Evolutionary conservation across 1,140 invertebrate species (phyloP), one percentile per base, ranked within the genome.

Genomic region (Philaenus spumarius): DNA sequence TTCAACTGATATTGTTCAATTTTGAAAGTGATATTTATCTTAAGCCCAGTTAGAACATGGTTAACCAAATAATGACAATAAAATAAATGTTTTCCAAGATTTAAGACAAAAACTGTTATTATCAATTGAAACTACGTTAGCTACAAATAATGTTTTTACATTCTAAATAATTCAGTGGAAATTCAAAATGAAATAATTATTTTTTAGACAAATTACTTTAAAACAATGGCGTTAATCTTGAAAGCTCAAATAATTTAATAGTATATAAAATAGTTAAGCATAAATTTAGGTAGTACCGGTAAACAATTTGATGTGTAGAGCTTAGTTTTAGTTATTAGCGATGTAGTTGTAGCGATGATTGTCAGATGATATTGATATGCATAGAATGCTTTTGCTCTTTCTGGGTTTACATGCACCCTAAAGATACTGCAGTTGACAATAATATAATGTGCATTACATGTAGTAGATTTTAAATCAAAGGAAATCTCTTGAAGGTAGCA

Each of bases 221-320:
- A 14, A 39, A 53, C 30, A 39, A 53, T 30, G 23, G 6, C 22
- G 20, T 37, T 53, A 37, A 53, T 22, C 22, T 37, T 26, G 22
- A 37, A 53, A 53, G 50, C 50, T 53, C 50, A 53, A 53, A 37
- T 53, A 53, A 37, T 14, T 37, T 35, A 53, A 35, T 30, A 37
- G 35, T 37, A 53, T 35, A 37, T 39, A 37, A 20, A 47, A 14
- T 47, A 23, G 50, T n/a, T 53, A 35, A 14, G 35, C 22, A 53
- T 51, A 53, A 37, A 17, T 17, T 30, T 26, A 17, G 23, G 17
- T 14, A 30, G 30, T 50, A 19, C 12, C 11, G 22, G 14, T 23
- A 19, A 47, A 19, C 26, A 30, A n/a, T 50, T n/a, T n/a, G n/a
- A 53, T 53, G 37, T 53, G 37, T 53, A 53, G 30, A 53, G n/a